Evolutionary conservation across 2,888 invertebrate species (phyloP), one percentile per base, ranked within the genome.

Genomic region (Orthosia incerta): DNA sequence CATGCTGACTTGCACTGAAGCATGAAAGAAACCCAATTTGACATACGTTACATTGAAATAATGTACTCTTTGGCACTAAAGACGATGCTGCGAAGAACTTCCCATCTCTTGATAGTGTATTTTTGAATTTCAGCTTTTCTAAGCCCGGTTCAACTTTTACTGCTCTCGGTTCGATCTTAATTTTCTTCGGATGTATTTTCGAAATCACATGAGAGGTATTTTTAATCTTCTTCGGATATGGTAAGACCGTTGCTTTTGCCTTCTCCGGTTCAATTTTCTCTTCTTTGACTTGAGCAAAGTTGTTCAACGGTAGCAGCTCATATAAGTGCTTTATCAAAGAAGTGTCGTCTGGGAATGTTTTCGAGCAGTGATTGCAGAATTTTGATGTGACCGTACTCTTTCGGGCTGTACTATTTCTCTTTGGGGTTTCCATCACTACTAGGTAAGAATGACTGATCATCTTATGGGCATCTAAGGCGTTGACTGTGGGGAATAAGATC

Each of bases 401-500:
- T 11, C 86, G 62, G 0, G 87, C 86, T 0, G 87, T 86, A 0
- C 86, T 86, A 0, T 53, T 65, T 0, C 39, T 73, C 0, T 60
- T 77, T 0, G 82, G 50, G 0, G 12, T 61, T 0, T 83, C 85
- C 12, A 86, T 16, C 0, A 92, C 91, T 0, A 93, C 84, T 13
- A 94, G 45, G 18, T 90, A 91, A 0, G 93, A 94, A 69, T 94
- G 94, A 0, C 84, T 87, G 0, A 75, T 53, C 91, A 91, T 93
- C 11, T 92, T 93, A 48, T 94, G 94, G 0, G 90, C 88, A 57
- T 92, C 91, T 7, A 92, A 77, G 0, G 89, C 89, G 20, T 93
- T 94, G 0, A 86, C 85, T 0, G 93, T 93, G 0, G 92, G 84
- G 48, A 94, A 94, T 0, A 94, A 69, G 0, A 83, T 93, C 2